Base-by-base conservation (phyloP, 2,888 invertebrate species). In the Pseudococcus jackbeardsleyi region DNA sequence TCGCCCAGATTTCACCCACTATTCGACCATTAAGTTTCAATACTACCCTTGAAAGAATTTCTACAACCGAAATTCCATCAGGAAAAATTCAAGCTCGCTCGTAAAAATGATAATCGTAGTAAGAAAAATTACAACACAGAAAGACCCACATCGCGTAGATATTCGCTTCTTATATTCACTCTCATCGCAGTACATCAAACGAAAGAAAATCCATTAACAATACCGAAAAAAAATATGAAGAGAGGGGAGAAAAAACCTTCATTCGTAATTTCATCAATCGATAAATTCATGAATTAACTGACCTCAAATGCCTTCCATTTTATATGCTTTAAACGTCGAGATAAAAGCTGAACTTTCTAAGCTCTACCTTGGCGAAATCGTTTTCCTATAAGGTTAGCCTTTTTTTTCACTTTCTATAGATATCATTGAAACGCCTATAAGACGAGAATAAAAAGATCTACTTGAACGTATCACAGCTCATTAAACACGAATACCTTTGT, bases 381-480 rank as follows among this genome's bases (percentile, higher is more conserved):
- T 72, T 72, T 72, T 72, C 72, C 12, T 26, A 64, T 22, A 72
- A 72, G 33, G 72, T 72, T 72, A 33, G 4, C 33, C 17, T 33
- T 72, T 72, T 72, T 72, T 72, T 72, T 33, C 72, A 72, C 26
- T 72, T 72, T 72, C 72, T 72, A 72, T 72, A 72, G 72, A 72
- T 72, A 72, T 33, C 33, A 72, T 72, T 72, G 72, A 72, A 72
- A 72, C 72, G 72, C 72, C 33, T 72, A 33, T 72, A 72, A 33
- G 72, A 72, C 33, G 33, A 72, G 72, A 72, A 72, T 72, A 72
- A 72, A 72, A 72, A 72, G 72, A 72, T 72, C 72, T 72, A 33
- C 72, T 72, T 72, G 72, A 72, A 72, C 72, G 72, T 33, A 72
- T 72, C 72, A 72, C 72, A 72, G 72, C 72, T 72, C 72, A 72